Base-by-base conservation (phyloP, 1,140 invertebrate genomes). In the Galendromus occidentalis region DNA sequence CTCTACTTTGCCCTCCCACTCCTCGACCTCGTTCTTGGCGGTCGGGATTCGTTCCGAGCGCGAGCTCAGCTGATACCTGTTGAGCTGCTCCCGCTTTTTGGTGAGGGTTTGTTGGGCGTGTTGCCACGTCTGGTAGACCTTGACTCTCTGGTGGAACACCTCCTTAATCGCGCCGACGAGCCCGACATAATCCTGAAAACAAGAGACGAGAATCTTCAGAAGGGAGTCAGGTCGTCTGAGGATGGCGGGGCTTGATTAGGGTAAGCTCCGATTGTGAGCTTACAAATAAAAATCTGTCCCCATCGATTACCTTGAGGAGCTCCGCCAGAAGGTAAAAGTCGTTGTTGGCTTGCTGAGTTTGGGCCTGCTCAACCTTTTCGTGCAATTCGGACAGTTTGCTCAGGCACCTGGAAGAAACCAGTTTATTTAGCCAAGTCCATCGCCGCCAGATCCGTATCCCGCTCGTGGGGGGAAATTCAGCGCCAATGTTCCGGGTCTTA, bases 61-160 rank as follows among this genome's bases (percentile, higher is more conserved):
- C 68, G 87, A 86, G 2, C 86, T 82, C 33, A 96, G 77, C 74
- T 98, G 93, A 1, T 91, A 79, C 73, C 92, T 90, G 1, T 86
- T 87, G 75, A 96, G 97, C 67, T 84, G 83, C 75, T 98, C 94
- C 51, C 94, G 81, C 73, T 97, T 92, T 74, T 94, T 94, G 17
- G 85, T 91, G 29, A 99, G 75, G 76, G 87, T 91, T 76, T 89
- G 84, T 77, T 96, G 90, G 45, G 92, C 88, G 73, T 93, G 90
- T 75, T 98, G 92, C 90, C 94, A 98, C 71, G 87, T 88, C 78
- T 98, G 93, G 76, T 94, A 98, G 0, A 88, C 85, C 79, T 98
- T 98, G 0, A 97, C 91, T 71, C 95, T 81, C 76, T 98, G 93
- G 74, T 95, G 90, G 72, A 98, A 95, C n/a, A 93, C 90, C 74